phyloP scores from a whole-genome alignment of 1,140 invertebrate species.

The Drosophila pachea region DNA sequence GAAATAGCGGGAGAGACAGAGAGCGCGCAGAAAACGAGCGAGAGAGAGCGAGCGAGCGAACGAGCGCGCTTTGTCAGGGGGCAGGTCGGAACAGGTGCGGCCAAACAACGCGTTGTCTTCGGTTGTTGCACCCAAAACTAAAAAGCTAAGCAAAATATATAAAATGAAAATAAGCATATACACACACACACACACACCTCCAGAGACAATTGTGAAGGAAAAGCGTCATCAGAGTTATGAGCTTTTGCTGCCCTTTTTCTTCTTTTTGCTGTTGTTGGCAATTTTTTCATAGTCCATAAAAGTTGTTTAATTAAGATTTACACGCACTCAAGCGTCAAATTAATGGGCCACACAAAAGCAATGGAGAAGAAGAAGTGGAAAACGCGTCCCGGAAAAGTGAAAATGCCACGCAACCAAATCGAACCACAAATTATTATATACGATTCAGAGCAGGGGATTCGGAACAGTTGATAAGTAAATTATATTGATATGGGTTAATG shows the following conservation, averaged over 20 bases:
- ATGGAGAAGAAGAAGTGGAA: background rate
- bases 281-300: constrained; percentile 45
- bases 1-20: background rate
- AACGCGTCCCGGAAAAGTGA: constrained; percentile 25
- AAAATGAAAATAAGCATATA: constrained; percentile 8
- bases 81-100: constrained; percentile 40
- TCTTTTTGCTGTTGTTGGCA: constrained; percentile 21
- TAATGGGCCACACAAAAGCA: constrained; percentile 24
- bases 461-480: no score
- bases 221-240: constrained; percentile 20
- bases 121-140: constrained; percentile 45
- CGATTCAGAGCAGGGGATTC: background rate
- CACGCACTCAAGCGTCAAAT: constrained; percentile 52
- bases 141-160: constrained; percentile 3
- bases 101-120: constrained; percentile 12
- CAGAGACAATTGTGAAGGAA: constrained; percentile 15
- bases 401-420: constrained; percentile 37
- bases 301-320: constrained; percentile 55
- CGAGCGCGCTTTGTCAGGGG: background rate
- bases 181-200: background rate
- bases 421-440: constrained; percentile 22
- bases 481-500: no score
- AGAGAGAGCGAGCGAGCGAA: background rate
- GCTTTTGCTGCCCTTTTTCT: background rate
- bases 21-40: background rate